A percentile compares a stretch with the other conserved stretches of the same genome.
These are phyloP conservation scores for Acanthococcus lagerstroemiae DNA, from an alignment of 2,888 invertebrate species.

Conservation along the genomic window DNA sequence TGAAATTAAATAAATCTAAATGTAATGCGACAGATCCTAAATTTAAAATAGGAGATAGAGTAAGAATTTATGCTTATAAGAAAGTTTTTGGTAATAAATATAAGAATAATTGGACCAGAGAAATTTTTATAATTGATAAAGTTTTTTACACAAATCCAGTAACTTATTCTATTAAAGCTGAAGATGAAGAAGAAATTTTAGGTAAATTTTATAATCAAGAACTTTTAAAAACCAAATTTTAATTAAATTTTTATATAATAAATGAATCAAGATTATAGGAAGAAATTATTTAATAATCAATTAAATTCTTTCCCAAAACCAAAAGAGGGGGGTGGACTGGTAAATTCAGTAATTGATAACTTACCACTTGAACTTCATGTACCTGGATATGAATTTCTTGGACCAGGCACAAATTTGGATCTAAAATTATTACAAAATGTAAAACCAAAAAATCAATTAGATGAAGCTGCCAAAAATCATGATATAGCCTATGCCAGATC, in stretches of 20 bases:
- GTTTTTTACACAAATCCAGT: neutral
- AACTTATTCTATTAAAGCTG: neutral
- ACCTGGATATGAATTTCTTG: slow-evolving; percentile 21
- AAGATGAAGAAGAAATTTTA: neutral
- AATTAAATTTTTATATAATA: neutral
- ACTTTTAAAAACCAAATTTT: slow-evolving; percentile 1
- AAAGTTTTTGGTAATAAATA: slow-evolving; percentile 1
- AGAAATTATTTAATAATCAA: neutral
- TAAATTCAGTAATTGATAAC: slow-evolving; percentile 28
- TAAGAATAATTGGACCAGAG: neutral
- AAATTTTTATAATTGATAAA: neutral
- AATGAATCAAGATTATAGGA: neutral
- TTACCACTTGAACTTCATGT: slow-evolving; percentile 26
- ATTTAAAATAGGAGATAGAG: slow-evolving; percentile 7
- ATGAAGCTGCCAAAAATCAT: slow-evolving; percentile 9
- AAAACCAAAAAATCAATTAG: slow-evolving; percentile 16
- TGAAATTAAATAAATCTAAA: neutral
- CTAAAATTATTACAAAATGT: slow-evolving; percentile 17
- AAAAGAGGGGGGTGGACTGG: slow-evolving; percentile 23
- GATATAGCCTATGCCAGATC: slow-evolving; percentile 14
- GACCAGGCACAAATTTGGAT: slow-evolving; percentile 31
- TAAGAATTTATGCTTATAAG: slow-evolving; percentile 5
- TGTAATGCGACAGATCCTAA: neutral
- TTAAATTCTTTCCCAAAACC: neutral
- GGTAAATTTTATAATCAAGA: slow-evolving; percentile 1